Conservation (phyloP, 2,888 invertebrate genomes). For the Hirtodrosophila cameraria region DNA sequence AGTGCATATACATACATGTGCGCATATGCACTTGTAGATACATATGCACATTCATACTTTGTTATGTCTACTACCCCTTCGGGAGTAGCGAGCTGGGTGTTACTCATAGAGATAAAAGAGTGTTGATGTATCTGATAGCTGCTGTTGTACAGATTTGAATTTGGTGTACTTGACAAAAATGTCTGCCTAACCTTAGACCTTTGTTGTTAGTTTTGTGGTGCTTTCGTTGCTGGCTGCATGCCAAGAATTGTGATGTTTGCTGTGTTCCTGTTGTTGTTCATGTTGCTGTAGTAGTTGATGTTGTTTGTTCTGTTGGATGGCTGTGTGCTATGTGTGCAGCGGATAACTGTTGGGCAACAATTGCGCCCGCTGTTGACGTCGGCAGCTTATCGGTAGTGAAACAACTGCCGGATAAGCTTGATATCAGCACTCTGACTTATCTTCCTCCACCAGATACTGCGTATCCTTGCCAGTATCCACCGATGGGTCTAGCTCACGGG, state of each 20-base stretch:
- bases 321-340: constrained; percentile 69
- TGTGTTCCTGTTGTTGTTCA: constrained; percentile 43
- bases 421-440: constrained; percentile 87
- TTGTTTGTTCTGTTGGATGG: constrained; percentile 33
- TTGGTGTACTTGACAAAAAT: background rate
- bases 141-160: too few relatives aligned
- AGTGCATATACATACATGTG: constrained; percentile 1
- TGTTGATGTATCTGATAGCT: too few relatives aligned
- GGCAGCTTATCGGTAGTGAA: constrained; percentile 37
- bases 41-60: constrained; percentile 1
- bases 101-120: background rate
- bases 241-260: constrained; percentile 69
- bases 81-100: background rate
- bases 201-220: constrained; percentile 56
- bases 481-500: constrained; percentile 92
- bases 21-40: constrained; percentile 1
- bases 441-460: constrained; percentile 94
- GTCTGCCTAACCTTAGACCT: constrained; percentile 37
- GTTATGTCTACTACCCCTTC: background rate
- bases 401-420: constrained; percentile 72
- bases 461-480: constrained; percentile 96
- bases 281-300: constrained; percentile 23
- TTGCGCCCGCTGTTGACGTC: constrained; percentile 44
- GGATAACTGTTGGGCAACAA: constrained; percentile 59
- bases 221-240: constrained; percentile 37